Evolutionary conservation across 1,140 invertebrate species (phyloP), one percentile per base, ranked within the genome.

Genomic region (Meloidogyne hapla): DNA sequence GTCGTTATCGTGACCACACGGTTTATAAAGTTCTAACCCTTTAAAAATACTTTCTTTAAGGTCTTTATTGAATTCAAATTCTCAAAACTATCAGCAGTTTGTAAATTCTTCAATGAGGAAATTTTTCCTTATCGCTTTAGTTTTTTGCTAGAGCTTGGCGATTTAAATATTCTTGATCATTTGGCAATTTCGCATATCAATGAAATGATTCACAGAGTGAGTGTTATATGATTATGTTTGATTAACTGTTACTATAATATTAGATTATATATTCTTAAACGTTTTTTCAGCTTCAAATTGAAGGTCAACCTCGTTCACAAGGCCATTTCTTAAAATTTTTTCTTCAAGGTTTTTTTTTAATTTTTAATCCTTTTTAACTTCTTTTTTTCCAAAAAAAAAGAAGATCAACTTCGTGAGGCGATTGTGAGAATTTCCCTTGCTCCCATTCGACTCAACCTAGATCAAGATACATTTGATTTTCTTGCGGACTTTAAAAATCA

Each of bases 381-480:
- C n/a, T n/a, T n/a, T n/a, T n/a, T n/a, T n/a, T n/a, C n/a, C n/a
- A n/a, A n/a, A n/a, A n/a, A n/a, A n/a, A n/a, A n/a, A n/a, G 83
- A 85, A 56, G 81, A 83, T 42, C 81, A 75, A 42, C 42, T 69
- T 23, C 68, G 72, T 8, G 83, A 85, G 67, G 81, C 73, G 2
- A 84, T 77, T 42, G 45, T 85, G 28, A 74, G 83, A n/a, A 73
- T 85, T 25, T 70, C 79, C 28, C 28, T 85, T 38, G 28, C 81
- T n/a, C 83, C 83, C 0, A 77, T 83, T 25, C 75, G 83, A 25
- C 45, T 83, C 8, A 83, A 83, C 65, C 33, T 85, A 18, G 83
- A 83, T 79, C 83, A 83, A 48, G 83, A 83, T 66, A 83, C 83
- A 10, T 56, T 85, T 10, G 83, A 85, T 45, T 83, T 83, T 69